These are phyloP conservation scores for Platygyra sinensis DNA, from an alignment of 64 coral and sea anemone species.

Conservation along the genomic window DNA sequence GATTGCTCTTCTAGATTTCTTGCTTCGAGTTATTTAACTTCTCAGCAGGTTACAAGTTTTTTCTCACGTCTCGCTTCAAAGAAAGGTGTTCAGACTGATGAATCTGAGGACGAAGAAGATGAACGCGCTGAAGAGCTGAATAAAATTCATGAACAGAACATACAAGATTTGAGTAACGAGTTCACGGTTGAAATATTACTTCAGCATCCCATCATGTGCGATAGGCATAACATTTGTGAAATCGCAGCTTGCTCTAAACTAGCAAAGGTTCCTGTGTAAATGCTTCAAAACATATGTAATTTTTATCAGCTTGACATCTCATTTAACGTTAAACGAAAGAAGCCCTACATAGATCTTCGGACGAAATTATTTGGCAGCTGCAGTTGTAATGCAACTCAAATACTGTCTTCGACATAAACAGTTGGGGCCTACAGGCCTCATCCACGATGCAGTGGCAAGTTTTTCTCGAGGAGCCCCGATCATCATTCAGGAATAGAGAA, in stretches of 20 bases:
- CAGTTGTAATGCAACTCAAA: background rate
- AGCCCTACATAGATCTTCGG: constrained; percentile 9
- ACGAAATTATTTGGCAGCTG: background rate
- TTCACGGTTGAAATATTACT: background rate
- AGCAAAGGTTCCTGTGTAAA: constrained; percentile 12
- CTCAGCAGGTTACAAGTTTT: too few species aligned
- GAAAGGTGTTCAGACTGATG: background rate
- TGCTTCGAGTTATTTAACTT: background rate
- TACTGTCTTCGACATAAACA: too few species aligned
- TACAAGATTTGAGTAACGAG: constrained; percentile 17
- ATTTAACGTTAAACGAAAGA: constrained; percentile 15
- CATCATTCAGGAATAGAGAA: too few species aligned
- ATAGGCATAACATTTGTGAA: constrained; percentile 52
- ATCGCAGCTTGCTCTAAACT: constrained; percentile 18
- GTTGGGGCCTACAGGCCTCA: too few species aligned
- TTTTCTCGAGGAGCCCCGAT: too few species aligned
- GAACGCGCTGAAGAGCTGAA: background rate
- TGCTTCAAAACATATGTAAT: constrained; percentile 24
- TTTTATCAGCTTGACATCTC: constrained; percentile 26
- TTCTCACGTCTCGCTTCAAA: constrained; percentile 2
- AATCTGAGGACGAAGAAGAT: background rate
- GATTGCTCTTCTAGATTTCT: background rate
- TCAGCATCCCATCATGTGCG: too few species aligned
- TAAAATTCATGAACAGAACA: background rate
- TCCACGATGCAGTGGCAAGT: too few species aligned